Percentiles rank a stretch among this genome's conserved stretches.
These are phyloP conservation scores for Prionchulus punctatus DNA, from an alignment of 2,888 invertebrate species.

Conservation along the genomic window DNA sequence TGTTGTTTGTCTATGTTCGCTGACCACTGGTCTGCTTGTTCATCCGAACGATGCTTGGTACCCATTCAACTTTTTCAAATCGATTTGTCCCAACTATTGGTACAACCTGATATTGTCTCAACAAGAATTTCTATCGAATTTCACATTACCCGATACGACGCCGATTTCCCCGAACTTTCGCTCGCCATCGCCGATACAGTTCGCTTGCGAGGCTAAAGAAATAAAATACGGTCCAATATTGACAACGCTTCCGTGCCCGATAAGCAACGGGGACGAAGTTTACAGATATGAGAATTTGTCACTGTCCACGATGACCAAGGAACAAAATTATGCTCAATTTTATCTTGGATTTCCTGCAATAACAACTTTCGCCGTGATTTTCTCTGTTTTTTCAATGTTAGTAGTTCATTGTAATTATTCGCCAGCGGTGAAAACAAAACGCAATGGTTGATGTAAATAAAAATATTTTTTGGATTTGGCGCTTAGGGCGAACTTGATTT, in stretches of 20 bases:
- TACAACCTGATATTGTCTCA: background rate
- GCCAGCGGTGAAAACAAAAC: too few species aligned
- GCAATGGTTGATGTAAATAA: too few species aligned
- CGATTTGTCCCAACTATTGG: constrained; percentile 4
- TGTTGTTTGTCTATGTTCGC: background rate
- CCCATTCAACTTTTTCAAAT: background rate
- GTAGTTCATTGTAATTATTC: too few species aligned
- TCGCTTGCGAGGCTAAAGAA: background rate
- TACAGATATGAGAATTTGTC: background rate
- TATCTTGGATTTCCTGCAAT: too few species aligned
- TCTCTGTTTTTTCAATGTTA: too few species aligned
- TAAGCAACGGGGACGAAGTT: background rate
- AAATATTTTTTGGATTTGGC: too few species aligned
- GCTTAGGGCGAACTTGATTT: too few species aligned
- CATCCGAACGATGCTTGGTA: constrained; percentile 6
- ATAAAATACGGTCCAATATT: background rate
- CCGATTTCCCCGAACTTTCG: too few species aligned
- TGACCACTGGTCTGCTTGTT: background rate
- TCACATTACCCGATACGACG: background rate
- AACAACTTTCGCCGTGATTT: too few species aligned
- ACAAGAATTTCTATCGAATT: constrained; percentile 1
- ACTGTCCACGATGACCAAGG: too few species aligned
- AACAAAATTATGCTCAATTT: too few species aligned
- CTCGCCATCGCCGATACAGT: background rate
- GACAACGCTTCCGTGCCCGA: background rate